Base-by-base conservation (phyloP, 2,888 invertebrate species). In the Andrena trimmerana region DNA sequence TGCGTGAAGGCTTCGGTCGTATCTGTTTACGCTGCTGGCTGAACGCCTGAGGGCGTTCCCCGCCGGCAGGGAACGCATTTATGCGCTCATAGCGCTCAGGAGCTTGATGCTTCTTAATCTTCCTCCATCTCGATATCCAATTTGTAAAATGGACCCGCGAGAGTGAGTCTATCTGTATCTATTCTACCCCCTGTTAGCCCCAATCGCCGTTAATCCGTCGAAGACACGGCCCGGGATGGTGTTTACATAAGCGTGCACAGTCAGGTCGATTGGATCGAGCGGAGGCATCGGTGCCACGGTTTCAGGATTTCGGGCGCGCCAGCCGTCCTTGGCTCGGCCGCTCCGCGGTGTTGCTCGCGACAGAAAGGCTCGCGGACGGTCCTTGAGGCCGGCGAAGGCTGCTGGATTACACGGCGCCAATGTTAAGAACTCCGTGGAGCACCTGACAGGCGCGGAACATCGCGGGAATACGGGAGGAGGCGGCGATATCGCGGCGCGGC, bases 371-470 rank as follows among this genome's bases (percentile, higher is more conserved):
- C 66, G 54, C 59, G 60, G 42, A n/a, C 27, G 83, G 74, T 86
- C 86, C 86, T 83, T 83, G 83, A 78, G 52, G 71, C 75, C 75
- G 63, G 31, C 86, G 89, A 90, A 90, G 90, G 90, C 84, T 85
- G 80, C 83, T 86, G 89, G 87, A 87, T 87, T 90, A 87, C 90
- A 89, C 75, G 90, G 86, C 86, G 86, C 83, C 87, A 90, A 90
- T 90, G 87, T 76, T 69, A 74, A 87, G 75, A 87, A 86, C 71
- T 83, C 66, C 57, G 48, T 29, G 50, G 67, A 80, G 66, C 79
- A 60, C 31, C 54, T 54, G 75, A 72, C 70, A 52, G 31, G 59
- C 70, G 63, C 33, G 54, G 42, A 42, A 83, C 83, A 50, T 31
- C 24, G 33, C 65, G 70, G 2, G 78, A 77, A 86, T 80, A 86